Evolutionary conservation across 2,888 invertebrate species (phyloP).

Genomic region (Unio pictorum): DNA sequence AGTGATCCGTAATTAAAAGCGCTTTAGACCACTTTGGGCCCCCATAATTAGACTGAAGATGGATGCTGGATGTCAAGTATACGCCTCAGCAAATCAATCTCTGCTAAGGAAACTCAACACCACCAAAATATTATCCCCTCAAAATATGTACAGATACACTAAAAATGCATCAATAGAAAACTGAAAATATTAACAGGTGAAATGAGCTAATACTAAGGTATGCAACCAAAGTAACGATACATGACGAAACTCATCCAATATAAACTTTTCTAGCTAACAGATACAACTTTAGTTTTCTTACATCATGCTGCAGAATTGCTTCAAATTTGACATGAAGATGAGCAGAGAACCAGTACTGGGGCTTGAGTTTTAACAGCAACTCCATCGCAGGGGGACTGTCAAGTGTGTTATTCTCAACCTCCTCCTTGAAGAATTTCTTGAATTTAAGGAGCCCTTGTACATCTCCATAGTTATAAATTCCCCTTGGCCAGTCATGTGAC

Average conservation of each 20-base stretch:
- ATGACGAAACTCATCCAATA: neutral
- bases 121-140: too few relatives aligned
- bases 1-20: too few relatives aligned
- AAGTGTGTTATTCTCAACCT: constrained; percentile 85
- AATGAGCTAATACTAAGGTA: too few relatives aligned
- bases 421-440: constrained; percentile 89
- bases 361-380: constrained; percentile 84
- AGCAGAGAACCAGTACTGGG: constrained; percentile 93
- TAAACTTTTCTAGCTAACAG: neutral
- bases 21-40: too few relatives aligned
- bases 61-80: too few relatives aligned
- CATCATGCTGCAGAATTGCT: constrained; percentile 85
- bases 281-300: constrained; percentile 45
- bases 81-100: too few relatives aligned
- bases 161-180: too few relatives aligned
- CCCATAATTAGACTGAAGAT: too few relatives aligned
- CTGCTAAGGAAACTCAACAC: too few relatives aligned
- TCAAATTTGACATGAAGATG: constrained; percentile 97
- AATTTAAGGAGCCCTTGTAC: constrained; percentile 79
- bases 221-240: too few relatives aligned
- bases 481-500: constrained; percentile 97
- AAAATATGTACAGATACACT: too few relatives aligned
- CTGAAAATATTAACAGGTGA: too few relatives aligned
- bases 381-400: constrained; percentile 91
- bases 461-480: constrained; percentile 90